phyloP scores from a whole-genome alignment of 2,113 vertebrate species.

The Gavialis gangeticus region DNA sequence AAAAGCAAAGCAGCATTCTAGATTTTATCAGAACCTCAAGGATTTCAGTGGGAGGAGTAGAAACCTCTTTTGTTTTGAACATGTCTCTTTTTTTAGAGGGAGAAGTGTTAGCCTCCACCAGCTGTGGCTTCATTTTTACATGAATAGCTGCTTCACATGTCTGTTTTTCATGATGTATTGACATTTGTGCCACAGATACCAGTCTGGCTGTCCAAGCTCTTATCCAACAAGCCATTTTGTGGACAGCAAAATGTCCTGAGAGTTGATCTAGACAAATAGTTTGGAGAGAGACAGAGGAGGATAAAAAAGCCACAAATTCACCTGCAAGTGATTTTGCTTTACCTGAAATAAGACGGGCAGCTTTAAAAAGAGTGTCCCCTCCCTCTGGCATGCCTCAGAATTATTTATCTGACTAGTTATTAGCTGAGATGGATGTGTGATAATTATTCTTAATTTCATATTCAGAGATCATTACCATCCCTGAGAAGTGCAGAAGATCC shows the following conservation, averaged over 20 bases:
- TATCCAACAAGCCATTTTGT: background rate
- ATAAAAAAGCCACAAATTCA: background rate
- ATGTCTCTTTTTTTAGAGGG: background rate
- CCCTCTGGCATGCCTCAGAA: background rate
- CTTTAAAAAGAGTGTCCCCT: background rate
- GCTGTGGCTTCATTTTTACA: background rate
- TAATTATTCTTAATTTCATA: slow-evolving; percentile 53
- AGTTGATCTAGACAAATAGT: background rate
- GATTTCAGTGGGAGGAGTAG: background rate
- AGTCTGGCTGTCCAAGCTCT: background rate
- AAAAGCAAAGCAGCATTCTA: background rate
- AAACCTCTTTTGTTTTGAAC: background rate
- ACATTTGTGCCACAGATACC: background rate
- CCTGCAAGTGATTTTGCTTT: background rate
- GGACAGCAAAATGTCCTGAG: background rate
- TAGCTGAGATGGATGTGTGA: slow-evolving; percentile 18
- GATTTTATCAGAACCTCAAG: background rate
- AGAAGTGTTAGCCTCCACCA: background rate
- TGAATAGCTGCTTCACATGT: background rate
- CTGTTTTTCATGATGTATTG: background rate
- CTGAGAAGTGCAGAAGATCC: background rate
- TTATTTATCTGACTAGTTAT: background rate
- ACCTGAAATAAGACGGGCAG: background rate
- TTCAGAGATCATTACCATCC: slow-evolving; percentile 52
- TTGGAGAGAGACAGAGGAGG: fast-evolving